Evolutionary conservation across 2,888 invertebrate genomes (phyloP), one percentile per base, ranked within the genome.

Genomic region (Acrobasis consociella): DNA sequence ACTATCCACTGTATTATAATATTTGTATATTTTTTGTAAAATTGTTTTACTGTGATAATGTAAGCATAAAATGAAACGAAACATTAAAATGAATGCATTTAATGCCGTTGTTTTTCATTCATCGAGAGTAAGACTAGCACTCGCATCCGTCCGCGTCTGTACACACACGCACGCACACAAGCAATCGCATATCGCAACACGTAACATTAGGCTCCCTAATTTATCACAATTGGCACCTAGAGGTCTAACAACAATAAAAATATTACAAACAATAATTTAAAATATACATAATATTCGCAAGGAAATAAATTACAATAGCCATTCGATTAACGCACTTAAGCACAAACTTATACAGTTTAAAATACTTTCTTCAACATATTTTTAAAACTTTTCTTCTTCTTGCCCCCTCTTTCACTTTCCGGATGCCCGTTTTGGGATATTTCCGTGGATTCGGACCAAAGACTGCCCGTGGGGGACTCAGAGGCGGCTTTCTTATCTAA

Each of bases 341-440:
- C 68, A 63, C 66, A 65, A 77, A 64, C 72, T 7, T 31, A 22
- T 3, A 22, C 22, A 22, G 74, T 77, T 94, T 93, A 96, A 93
- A 97, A 97, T 81, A 97, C 95, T 93, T 96, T 96, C 75, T 95
- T 96, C 80, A 96, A 94, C 82, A 97, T 94, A 86, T 95, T 95
- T 83, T 95, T 96, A 70, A 97, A 93, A 76, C 95, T 94, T 78
- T 95, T 94, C 75, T 91, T 93, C 82, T 95, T 96, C 75, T 94
- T 95, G 65, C 82, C 77, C 62, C 77, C 77, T 62, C 75, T 81
- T 61, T 83, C 86, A 62, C 70, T 78, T 49, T 86, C 84, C 38
- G 72, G 83, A 15, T 79, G 86, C 16, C 89, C 88, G 65, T 86
- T 87, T 46, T 86, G 87, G 0, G 91, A 93, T 62, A 92, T 74